Conservation (phyloP, 2,888 invertebrate species). For the Hybos culiciformis region DNA sequence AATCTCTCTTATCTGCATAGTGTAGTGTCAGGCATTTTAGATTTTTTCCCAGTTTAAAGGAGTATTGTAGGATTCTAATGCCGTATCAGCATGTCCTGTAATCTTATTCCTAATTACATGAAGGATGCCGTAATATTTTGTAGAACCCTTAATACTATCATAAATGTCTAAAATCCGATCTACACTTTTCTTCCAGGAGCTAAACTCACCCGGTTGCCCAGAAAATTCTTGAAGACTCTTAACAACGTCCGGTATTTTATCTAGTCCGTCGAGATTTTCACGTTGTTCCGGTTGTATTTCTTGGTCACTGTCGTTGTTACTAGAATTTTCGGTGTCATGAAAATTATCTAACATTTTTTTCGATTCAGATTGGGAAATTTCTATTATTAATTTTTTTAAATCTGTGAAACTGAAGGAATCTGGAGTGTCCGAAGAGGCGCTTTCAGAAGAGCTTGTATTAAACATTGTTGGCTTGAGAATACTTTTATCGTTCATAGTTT, state of each 20-base stretch:
- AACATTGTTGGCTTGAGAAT: too few relatives aligned
- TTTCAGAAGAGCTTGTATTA: too few relatives aligned
- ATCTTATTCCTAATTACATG: conserved; percentile 6
- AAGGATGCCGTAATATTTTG: conserved; percentile 3
- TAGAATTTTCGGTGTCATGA: too few relatives aligned
- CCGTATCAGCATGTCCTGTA: conserved; percentile 3
- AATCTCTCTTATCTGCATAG: conserved; percentile 12
- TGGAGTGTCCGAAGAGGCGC: too few relatives aligned
- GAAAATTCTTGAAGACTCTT: conserved; percentile 2
- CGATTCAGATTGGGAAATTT: too few relatives aligned
- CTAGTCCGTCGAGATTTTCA: too few relatives aligned
- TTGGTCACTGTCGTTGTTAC: neutral
- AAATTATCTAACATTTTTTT: too few relatives aligned
- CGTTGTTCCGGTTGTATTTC: too few relatives aligned
- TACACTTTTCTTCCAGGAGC: conserved; percentile 4
- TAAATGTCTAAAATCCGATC: conserved; percentile 2
- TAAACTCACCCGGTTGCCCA: neutral
- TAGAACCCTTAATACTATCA: too few relatives aligned
- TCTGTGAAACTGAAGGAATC: too few relatives aligned
- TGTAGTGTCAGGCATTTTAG: conserved; percentile 8
- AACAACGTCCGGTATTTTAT: conserved; percentile 3
- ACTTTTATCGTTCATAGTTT: too few relatives aligned
- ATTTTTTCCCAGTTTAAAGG: conserved; percentile 8
- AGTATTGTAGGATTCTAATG: conserved; percentile 8
- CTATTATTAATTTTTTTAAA: too few relatives aligned